These are phyloP conservation scores for Cebidichthys violaceus DNA, from an alignment of 2,113 vertebrate genomes.

Conservation along the genomic window DNA sequence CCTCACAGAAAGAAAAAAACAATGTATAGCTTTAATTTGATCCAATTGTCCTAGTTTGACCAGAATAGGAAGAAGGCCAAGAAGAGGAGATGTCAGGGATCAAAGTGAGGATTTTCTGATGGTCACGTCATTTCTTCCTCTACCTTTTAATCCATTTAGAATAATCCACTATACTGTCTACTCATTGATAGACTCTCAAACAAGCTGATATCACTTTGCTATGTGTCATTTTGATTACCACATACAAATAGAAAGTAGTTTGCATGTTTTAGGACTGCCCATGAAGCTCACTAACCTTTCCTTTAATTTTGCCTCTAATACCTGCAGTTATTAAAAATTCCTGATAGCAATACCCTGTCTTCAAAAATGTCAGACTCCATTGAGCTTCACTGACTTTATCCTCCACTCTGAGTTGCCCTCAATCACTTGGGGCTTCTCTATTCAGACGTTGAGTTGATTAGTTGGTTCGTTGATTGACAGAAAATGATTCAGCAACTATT, in stretches of 20 bases:
- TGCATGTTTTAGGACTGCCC: not conserved
- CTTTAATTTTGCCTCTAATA: not conserved
- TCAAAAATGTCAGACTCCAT: not conserved
- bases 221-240: not conserved
- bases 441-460: not conserved
- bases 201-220: not conserved
- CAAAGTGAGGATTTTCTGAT: constrained; percentile 38
- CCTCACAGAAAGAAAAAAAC: not conserved
- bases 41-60: constrained; percentile 1
- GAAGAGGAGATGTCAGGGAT: constrained; percentile 19
- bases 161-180: not conserved
- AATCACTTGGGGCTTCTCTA: not conserved
- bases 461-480: not conserved
- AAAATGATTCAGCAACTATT: not conserved
- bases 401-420: not conserved
- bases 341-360: not conserved
- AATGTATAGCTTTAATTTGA: not conserved
- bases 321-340: not conserved
- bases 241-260: not conserved
- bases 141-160: not conserved
- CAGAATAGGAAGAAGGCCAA: constrained; percentile 35
- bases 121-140: constrained; percentile 6
- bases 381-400: not conserved
- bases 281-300: not conserved
- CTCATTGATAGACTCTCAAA: constrained; percentile 2